Evolutionary conservation across 2,797 vertebrate genomes (phyloP).

Genomic region (Psittacula derbiana): DNA sequence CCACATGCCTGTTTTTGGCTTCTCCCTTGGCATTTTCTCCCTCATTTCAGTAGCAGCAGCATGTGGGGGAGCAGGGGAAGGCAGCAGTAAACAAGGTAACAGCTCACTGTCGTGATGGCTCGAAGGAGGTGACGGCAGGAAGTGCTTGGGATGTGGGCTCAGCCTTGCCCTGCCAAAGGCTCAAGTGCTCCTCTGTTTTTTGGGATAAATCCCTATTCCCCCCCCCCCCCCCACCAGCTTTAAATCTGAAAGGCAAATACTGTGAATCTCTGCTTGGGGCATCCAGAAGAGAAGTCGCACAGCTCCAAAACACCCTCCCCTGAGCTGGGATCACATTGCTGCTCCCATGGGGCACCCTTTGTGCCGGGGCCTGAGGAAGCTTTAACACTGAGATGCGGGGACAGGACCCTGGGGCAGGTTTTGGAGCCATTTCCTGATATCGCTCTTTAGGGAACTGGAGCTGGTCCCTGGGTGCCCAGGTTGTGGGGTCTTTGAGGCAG

Average conservation of each 20-base stretch:
- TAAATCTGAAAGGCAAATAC: background rate
- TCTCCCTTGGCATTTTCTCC: background rate
- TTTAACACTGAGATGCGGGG: background rate
- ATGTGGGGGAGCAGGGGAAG: background rate
- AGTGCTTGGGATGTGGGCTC: accelerated
- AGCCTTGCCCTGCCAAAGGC: background rate
- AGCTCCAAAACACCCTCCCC: background rate
- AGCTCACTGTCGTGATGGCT: background rate
- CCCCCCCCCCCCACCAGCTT: background rate
- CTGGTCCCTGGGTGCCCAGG: background rate
- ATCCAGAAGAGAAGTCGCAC: background rate
- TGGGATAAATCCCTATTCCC: background rate
- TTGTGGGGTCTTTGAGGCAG: background rate
- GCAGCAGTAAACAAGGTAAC: background rate
- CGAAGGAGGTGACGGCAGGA: background rate
- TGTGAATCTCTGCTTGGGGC: background rate
- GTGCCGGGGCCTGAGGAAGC: background rate
- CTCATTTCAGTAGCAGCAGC: accelerated
- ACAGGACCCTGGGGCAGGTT: background rate
- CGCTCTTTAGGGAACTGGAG: background rate
- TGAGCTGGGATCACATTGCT: background rate
- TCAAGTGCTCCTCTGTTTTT: background rate
- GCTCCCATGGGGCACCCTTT: background rate
- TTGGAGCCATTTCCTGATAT: background rate
- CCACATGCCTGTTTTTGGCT: accelerated